These are phyloP conservation scores for Nomada fabriciana DNA, from an alignment of 2,888 invertebrate genomes.

Conservation along the genomic window DNA sequence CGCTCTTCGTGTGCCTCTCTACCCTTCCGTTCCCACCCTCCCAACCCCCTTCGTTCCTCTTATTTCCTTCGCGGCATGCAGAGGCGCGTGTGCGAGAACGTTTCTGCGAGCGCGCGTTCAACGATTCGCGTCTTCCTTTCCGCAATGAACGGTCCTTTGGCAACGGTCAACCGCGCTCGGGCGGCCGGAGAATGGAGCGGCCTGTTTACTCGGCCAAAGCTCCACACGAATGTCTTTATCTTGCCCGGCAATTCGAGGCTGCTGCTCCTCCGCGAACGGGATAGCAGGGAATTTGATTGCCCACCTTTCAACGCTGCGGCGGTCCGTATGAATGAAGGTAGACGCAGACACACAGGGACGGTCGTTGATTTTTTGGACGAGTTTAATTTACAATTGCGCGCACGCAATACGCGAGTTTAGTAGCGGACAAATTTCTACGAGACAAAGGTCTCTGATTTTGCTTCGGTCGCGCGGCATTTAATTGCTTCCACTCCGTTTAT, in stretches of 20 bases:
- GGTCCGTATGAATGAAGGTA: background rate
- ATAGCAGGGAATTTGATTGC: conserved; percentile 47
- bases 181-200: conserved; percentile 55
- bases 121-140: conserved; percentile 73
- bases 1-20: background rate
- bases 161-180: conserved; percentile 71
- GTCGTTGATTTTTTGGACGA: too few relatives aligned
- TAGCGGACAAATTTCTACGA: too few relatives aligned
- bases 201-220: conserved; percentile 14
- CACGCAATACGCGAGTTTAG: too few relatives aligned
- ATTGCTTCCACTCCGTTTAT: too few relatives aligned
- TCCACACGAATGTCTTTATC: conserved; percentile 65
- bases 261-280: background rate
- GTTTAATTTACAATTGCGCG: too few relatives aligned
- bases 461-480: too few relatives aligned
- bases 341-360: too few relatives aligned
- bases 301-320: conserved; percentile 16
- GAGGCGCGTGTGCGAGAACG: conserved; percentile 12
- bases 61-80: background rate
- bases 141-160: conserved; percentile 70
- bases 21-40: background rate
- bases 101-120: conserved; percentile 66
- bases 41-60: background rate
- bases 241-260: conserved; percentile 14
- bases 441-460: too few relatives aligned